phyloP scores from a whole-genome alignment of 2,888 invertebrate species.

The Oscheius sp. region DNA sequence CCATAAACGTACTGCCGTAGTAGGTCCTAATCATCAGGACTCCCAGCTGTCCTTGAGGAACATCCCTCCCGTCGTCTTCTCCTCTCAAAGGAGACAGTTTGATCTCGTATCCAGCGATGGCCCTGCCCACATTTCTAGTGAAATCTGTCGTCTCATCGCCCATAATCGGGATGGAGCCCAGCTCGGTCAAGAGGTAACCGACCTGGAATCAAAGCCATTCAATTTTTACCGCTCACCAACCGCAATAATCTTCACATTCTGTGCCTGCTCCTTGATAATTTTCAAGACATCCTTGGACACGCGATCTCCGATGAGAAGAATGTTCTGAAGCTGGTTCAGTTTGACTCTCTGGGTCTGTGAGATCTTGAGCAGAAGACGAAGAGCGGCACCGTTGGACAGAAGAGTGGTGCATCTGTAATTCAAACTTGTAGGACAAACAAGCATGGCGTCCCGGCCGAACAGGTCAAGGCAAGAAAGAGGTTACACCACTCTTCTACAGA shows the following conservation, averaged over 20 bases:
- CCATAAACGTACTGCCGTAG: slow-evolving; percentile 74
- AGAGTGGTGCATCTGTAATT: slow-evolving; percentile 53
- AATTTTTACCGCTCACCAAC: slow-evolving; percentile 38
- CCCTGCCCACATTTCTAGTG: slow-evolving; percentile 60
- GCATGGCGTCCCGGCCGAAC: too few species aligned
- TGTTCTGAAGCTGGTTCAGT: slow-evolving; percentile 63
- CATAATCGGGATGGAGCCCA: slow-evolving; percentile 67
- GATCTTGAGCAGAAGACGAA: slow-evolving; percentile 65
- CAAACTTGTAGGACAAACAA: neutral
- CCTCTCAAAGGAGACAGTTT: slow-evolving; percentile 72
- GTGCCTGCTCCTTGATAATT: slow-evolving; percentile 62
- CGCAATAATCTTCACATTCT: slow-evolving; percentile 67
- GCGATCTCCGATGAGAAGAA: slow-evolving; percentile 66
- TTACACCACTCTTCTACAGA: too few species aligned
- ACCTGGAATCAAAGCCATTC: slow-evolving; percentile 44
- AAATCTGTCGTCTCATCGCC: slow-evolving; percentile 70
- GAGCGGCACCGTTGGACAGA: slow-evolving; percentile 67
- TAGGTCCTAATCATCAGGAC: slow-evolving; percentile 50
- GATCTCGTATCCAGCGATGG: slow-evolving; percentile 64
- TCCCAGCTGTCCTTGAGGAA: slow-evolving; percentile 73
- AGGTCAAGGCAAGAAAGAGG: too few species aligned
- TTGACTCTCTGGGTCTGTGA: slow-evolving; percentile 59
- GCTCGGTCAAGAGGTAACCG: slow-evolving; percentile 70
- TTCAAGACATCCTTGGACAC: slow-evolving; percentile 65
- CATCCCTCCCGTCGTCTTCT: slow-evolving; percentile 63